Conservation (phyloP, 1,140 invertebrate species). For the Plutomurus gul region DNA sequence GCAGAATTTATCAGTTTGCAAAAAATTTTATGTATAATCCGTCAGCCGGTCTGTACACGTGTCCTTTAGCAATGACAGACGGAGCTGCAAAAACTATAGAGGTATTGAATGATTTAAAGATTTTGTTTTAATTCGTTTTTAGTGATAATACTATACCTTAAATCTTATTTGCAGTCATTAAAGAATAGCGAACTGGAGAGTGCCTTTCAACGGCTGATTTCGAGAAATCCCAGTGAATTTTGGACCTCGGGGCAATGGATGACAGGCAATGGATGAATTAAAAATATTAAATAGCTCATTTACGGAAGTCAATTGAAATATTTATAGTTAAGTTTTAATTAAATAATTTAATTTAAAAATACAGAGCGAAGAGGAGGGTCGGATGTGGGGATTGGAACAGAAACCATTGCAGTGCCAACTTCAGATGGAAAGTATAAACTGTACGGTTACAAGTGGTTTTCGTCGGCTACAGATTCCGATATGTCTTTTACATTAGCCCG, state of each 20-base stretch:
- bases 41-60: conserved; percentile 64
- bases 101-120: conserved; percentile 51
- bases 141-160: not conserved
- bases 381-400: conserved; percentile 66
- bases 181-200: conserved; percentile 50
- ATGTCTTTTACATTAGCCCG: conserved; percentile 65
- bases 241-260: conserved; percentile 72
- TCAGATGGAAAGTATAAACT: conserved; percentile 59
- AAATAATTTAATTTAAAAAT: not conserved
- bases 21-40: conserved; percentile 64
- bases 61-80: conserved; percentile 68
- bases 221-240: conserved; percentile 61
- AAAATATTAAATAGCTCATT: not conserved
- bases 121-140: not conserved
- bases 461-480: conserved; percentile 66
- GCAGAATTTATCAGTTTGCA: conserved; percentile 64
- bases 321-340: not conserved
- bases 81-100: conserved; percentile 58
- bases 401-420: conserved; percentile 62
- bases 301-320: too few species aligned
- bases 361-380: conserved; percentile 60
- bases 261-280: conserved; percentile 65
- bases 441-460: conserved; percentile 68
- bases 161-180: not conserved
- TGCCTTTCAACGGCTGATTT: conserved; percentile 59